Base-by-base conservation (phyloP, 2,888 invertebrate genomes). In the Laothoe populi region DNA sequence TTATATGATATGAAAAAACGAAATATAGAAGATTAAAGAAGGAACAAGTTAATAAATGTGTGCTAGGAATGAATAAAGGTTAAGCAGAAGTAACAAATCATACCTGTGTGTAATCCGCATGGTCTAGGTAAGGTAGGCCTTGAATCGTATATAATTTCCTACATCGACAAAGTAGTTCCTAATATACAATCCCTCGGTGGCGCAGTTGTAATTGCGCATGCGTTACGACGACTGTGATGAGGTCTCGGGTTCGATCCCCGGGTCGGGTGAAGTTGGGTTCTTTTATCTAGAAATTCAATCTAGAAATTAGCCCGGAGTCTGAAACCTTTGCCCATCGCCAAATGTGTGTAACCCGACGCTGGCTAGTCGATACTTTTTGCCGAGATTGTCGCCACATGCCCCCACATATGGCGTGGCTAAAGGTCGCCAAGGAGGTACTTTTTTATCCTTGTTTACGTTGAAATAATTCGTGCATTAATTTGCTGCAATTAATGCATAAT, bases 341-440 rank as follows among this genome's bases (percentile, higher is more conserved):
- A 88, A 89, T 89, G 90, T 87, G 73, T 77, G 91, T 82, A 91
- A 91, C 78, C 74, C 69, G 87, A 88, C 72, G 75, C 74, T 62
- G 46, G 70, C 72, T 70, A 69, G 68, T 72, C 72, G 80, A 79
- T 82, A 84, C 82, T 75, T 75, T 77, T 77, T 75, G 82, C 86
- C 72, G 87, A 84, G 91, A 92, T 91, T 91, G 84, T 71, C 75
- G 76, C 81, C 88, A 87, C 78, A 86, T 87, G 88, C 73, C 72
- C 62, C 70, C 72, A 77, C 88, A 88, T 78, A 87, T 88, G 89
- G 81, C 73, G 75, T 77, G 82, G 78, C 31, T 5, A n/a, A n/a
- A 90, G 90, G 87, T 89, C 89, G 84, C 83, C 71, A 81, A 81
- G 85, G 85, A 83, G 88, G 84, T 78, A 83, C 81, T 89, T 91